These are phyloP conservation scores for Gonioctena quinquepunctata DNA, from an alignment of 1,140 invertebrate genomes.

Conservation along the genomic window DNA sequence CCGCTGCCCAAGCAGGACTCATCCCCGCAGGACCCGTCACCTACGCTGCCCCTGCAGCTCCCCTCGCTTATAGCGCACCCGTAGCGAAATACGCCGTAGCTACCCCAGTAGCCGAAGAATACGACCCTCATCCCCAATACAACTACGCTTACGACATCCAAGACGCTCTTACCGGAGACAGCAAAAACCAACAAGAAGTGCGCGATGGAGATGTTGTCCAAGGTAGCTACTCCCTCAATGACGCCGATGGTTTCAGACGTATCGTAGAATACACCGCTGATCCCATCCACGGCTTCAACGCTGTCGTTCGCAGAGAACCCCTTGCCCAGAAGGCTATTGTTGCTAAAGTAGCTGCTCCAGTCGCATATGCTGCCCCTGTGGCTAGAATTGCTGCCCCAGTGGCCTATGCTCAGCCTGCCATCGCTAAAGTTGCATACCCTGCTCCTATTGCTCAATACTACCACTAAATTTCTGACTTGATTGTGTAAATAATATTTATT, in stretches of 20 bases:
- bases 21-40: neutral
- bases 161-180: constrained; percentile 64
- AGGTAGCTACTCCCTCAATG: constrained; percentile 66
- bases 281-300: constrained; percentile 60
- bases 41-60: constrained; percentile 6
- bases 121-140: constrained; percentile 62
- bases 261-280: constrained; percentile 69
- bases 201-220: constrained; percentile 67
- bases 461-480: neutral
- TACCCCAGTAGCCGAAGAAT: constrained; percentile 56
- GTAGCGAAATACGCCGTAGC: neutral
- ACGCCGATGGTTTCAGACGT: constrained; percentile 63
- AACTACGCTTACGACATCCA: constrained; percentile 63
- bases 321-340: constrained; percentile 33
- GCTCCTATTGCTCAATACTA: constrained; percentile 16
- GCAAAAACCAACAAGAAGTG: constrained; percentile 63
- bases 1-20: neutral
- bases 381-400: neutral
- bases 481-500: constrained; percentile 2
- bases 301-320: constrained; percentile 54
- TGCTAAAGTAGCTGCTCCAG: constrained; percentile 38
- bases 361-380: neutral
- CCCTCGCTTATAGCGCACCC: neutral
- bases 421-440: constrained; percentile 13
- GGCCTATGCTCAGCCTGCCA: constrained; percentile 20